Percentiles rank a stretch among this genome's conserved stretches.
Evolutionary conservation across 1,140 invertebrate genomes (phyloP).

Genomic region (Lerema accius): DNA sequence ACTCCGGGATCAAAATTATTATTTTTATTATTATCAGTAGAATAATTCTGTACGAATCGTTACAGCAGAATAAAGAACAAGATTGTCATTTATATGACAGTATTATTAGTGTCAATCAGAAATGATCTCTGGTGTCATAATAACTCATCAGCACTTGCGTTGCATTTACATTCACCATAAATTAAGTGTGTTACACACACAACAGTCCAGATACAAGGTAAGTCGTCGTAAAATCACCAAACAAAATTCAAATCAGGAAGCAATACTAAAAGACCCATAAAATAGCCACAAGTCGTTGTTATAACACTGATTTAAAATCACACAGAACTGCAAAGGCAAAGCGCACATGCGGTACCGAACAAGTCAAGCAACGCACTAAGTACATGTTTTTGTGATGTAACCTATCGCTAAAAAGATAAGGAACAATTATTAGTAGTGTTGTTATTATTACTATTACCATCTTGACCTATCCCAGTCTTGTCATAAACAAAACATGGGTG

Average conservation of each 20-base stretch:
- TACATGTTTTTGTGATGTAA: conserved; percentile 1
- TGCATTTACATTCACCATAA: conserved; percentile 11
- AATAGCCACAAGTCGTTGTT: conserved; percentile 20
- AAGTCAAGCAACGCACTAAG: conserved; percentile 16
- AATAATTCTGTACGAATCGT: too few species aligned
- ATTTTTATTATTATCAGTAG: too few species aligned
- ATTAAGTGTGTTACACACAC: conserved; percentile 29
- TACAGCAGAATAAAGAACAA: too few species aligned
- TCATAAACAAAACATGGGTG: conserved; percentile 17
- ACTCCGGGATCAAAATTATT: too few species aligned
- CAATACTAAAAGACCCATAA: conserved; percentile 25
- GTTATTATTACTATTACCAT: not conserved
- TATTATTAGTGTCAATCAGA: too few species aligned
- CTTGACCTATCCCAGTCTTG: conserved; percentile 10
- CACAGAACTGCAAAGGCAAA: conserved; percentile 10
- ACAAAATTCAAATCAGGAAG: conserved; percentile 28
- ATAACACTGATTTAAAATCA: conserved; percentile 26
- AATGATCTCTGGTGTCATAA: too few species aligned
- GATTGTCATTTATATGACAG: too few species aligned
- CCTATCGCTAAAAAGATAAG: conserved; percentile 1
- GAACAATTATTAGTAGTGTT: conserved; percentile 1
- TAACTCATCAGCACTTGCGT: conserved; percentile 24
- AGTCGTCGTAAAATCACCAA: conserved; percentile 26
- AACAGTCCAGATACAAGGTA: conserved; percentile 23
- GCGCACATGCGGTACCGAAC: conserved; percentile 19